phyloP scores from a whole-genome alignment of 2,888 invertebrate species.

The Catocala sponsa region DNA sequence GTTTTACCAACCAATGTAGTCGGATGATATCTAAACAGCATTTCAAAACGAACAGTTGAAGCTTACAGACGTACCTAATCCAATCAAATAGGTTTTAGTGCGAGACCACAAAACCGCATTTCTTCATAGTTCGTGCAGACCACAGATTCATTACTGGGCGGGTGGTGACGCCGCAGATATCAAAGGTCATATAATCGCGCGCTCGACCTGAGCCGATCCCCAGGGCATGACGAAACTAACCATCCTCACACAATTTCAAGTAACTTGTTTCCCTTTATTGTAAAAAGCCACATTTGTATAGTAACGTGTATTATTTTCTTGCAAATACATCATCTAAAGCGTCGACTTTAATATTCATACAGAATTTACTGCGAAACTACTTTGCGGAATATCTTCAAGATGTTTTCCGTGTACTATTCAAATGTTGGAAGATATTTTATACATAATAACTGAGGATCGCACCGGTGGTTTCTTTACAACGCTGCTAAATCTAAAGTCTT shows the following conservation, averaged over 20 bases:
- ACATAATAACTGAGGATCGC: conserved; percentile 1
- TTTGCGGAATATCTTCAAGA: conserved; percentile 35
- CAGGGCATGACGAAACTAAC: conserved; percentile 48
- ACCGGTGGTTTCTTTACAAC: not conserved
- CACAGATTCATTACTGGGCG: conserved; percentile 58
- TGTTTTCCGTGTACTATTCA: conserved; percentile 34
- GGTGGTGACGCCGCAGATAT: conserved; percentile 56
- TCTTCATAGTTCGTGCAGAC: conserved; percentile 57
- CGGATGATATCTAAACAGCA: not conserved
- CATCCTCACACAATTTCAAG: conserved; percentile 40
- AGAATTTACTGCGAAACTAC: conserved; percentile 41
- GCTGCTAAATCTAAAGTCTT: not conserved
- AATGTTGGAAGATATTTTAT: conserved; percentile 10
- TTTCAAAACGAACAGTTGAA: conserved; percentile 19
- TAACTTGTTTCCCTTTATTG: conserved; percentile 40
- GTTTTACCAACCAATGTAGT: not conserved
- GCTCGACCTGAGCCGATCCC: conserved; percentile 54
- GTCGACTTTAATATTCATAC: conserved; percentile 46
- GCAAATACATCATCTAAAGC: conserved; percentile 29
- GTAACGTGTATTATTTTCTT: conserved; percentile 14
- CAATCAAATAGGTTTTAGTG: conserved; percentile 57
- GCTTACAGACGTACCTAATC: conserved; percentile 33
- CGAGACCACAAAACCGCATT: conserved; percentile 59
- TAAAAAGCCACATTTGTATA: conserved; percentile 28
- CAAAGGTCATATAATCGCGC: conserved; percentile 60